Evolutionary conservation across 2,888 invertebrate genomes (phyloP).

Genomic region (Apamea monoglypha): DNA sequence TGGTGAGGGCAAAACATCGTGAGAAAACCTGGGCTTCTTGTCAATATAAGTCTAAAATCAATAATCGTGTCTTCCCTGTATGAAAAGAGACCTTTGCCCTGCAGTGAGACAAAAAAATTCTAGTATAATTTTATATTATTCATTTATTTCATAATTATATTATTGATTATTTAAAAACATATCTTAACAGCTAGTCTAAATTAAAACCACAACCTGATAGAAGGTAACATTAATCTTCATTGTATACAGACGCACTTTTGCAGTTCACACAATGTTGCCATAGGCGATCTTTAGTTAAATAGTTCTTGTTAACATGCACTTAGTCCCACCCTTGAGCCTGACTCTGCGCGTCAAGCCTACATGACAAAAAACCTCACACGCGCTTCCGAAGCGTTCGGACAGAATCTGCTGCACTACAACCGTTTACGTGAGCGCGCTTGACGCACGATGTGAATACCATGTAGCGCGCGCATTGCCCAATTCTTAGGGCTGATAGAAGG

Average conservation of each 20-base stretch:
- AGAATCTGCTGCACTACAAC: no score
- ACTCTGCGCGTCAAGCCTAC: background rate
- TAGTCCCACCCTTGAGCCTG: background rate
- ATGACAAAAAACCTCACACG: background rate
- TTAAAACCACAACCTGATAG: background rate
- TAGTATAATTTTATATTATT: no score
- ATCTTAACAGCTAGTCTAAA: background rate
- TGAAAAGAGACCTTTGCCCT: background rate
- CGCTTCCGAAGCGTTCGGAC: no score
- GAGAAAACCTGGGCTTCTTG: background rate
- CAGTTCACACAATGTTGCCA: background rate
- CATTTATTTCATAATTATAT: no score
- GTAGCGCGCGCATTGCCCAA: background rate
- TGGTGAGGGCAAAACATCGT: background rate
- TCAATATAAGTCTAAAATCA: background rate
- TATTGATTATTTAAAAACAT: background rate
- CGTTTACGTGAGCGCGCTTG: background rate
- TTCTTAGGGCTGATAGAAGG: background rate
- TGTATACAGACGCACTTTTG: background rate
- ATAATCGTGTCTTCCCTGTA: background rate
- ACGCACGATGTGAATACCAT: background rate
- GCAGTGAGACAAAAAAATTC: background rate
- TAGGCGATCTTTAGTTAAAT: background rate
- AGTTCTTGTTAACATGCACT: background rate
- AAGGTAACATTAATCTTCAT: background rate